These are phyloP conservation scores for Stratiomys singularior DNA, from an alignment of 2,888 invertebrate genomes.

Conservation along the genomic window DNA sequence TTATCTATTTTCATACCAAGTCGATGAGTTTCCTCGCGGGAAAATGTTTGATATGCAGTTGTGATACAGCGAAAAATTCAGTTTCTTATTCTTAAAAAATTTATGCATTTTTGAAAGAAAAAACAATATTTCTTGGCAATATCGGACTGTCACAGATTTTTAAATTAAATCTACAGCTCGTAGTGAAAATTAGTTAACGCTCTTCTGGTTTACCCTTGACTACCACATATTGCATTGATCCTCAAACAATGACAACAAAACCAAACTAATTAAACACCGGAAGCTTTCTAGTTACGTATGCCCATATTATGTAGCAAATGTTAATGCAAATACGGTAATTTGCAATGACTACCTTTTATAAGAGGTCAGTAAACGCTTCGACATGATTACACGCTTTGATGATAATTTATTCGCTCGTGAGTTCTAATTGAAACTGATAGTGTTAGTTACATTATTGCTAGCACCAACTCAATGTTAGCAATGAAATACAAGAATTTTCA, in stretches of 20 bases:
- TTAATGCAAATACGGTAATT: not conserved
- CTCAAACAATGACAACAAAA: not conserved
- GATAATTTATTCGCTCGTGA: not conserved
- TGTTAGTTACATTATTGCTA: not conserved
- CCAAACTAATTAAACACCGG: not conserved
- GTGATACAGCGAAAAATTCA: too few species aligned
- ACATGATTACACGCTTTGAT: not conserved
- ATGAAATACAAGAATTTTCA: not conserved
- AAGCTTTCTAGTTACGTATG: not conserved
- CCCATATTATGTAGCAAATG: not conserved
- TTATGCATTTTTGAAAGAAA: too few species aligned
- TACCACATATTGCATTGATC: not conserved
- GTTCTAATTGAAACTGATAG: too few species aligned
- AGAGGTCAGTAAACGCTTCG: slow-evolving; percentile 5
- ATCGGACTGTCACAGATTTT: too few species aligned
- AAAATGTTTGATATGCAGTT: too few species aligned
- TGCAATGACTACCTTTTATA: not conserved
- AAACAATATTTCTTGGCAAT: too few species aligned
- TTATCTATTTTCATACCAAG: too few species aligned
- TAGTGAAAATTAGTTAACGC: too few species aligned
- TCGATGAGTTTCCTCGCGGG: too few species aligned
- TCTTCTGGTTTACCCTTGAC: not conserved
- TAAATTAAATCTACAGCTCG: too few species aligned
- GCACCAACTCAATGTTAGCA: not conserved
- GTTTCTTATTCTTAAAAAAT: too few species aligned